Evolutionary conservation across 37 sponge, comb jelly and placozoan genomes (phyloP).

Genomic region (Chondrilla cf. caribensis): DNA sequence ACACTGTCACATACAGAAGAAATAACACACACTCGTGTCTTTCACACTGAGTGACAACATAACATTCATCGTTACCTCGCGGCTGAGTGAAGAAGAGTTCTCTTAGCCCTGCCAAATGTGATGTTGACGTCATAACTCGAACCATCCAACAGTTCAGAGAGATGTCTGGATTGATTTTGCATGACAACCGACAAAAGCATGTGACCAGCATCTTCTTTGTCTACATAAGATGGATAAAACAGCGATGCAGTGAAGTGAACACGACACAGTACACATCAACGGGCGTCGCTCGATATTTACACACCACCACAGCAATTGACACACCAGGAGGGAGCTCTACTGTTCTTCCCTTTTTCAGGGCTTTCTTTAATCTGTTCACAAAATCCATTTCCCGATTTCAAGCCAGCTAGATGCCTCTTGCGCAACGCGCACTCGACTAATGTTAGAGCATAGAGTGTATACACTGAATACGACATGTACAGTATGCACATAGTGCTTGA

Average conservation of each 20-base stretch:
- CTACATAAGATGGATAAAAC: constrained; percentile 30
- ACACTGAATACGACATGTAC: too few relatives aligned
- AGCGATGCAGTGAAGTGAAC: too few relatives aligned
- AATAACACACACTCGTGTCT: neutral
- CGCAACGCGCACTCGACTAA: too few relatives aligned
- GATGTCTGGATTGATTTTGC: constrained; percentile 70
- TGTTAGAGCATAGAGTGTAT: too few relatives aligned
- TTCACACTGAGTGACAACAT: neutral
- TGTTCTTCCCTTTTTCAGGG: constrained; percentile 72
- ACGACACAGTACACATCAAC: too few relatives aligned
- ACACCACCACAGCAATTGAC: too few relatives aligned
- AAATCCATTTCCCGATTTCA: constrained; percentile 34
- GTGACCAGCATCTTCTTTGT: constrained; percentile 58
- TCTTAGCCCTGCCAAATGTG: constrained; percentile 58
- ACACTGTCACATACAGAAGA: constrained; percentile 33
- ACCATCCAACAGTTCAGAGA: constrained; percentile 72
- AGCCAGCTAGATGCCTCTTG: too few relatives aligned
- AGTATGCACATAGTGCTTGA: too few relatives aligned
- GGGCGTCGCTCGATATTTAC: too few relatives aligned
- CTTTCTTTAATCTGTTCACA: constrained; percentile 66
- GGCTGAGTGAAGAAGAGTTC: constrained; percentile 81
- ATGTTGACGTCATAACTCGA: constrained; percentile 58
- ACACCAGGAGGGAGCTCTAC: constrained; percentile 77
- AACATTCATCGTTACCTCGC: constrained; percentile 75
- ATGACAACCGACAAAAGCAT: constrained; percentile 74